Percentiles rank a stretch among this genome's conserved stretches.
Conservation (phyloP, 2,888 invertebrate genomes). For the Poecilobothrus nobilitatus region DNA sequence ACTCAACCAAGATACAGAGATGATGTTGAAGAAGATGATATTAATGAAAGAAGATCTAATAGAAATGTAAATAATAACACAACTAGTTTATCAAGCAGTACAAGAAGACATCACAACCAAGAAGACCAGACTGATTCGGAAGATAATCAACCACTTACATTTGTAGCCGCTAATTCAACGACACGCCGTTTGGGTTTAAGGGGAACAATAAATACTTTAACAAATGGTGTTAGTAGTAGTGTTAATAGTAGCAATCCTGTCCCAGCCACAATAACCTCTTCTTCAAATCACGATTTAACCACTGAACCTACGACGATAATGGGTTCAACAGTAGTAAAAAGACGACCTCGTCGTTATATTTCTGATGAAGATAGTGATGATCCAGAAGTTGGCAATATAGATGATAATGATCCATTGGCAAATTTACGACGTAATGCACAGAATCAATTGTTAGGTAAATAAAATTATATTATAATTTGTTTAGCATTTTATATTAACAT, state of each 20-base stretch:
- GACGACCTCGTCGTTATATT: background rate
- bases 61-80: slow-evolving; percentile 29
- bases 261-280: slow-evolving; percentile 21
- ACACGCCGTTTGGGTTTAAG: slow-evolving; percentile 19
- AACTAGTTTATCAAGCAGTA: slow-evolving; percentile 25
- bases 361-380: slow-evolving; percentile 17
- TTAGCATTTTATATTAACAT: too few relatives aligned
- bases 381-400: slow-evolving; percentile 16
- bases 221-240: slow-evolving; percentile 20
- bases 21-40: slow-evolving; percentile 30
- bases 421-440: slow-evolving; percentile 3
- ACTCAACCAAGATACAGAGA: slow-evolving; percentile 26
- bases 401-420: slow-evolving; percentile 8
- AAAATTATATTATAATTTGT: too few relatives aligned
- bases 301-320: slow-evolving; percentile 18
- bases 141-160: slow-evolving; percentile 46
- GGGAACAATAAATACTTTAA: slow-evolving; percentile 14
- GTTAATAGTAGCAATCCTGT: slow-evolving; percentile 22
- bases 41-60: slow-evolving; percentile 22
- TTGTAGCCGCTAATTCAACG: slow-evolving; percentile 31
- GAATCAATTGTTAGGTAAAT: background rate
- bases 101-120: background rate
- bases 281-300: slow-evolving; percentile 23
- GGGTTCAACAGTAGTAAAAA: background rate
- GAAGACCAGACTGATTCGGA: slow-evolving; percentile 39